Base-by-base conservation (phyloP, 2,113 vertebrate species). In the Willisornis vidua region DNA sequence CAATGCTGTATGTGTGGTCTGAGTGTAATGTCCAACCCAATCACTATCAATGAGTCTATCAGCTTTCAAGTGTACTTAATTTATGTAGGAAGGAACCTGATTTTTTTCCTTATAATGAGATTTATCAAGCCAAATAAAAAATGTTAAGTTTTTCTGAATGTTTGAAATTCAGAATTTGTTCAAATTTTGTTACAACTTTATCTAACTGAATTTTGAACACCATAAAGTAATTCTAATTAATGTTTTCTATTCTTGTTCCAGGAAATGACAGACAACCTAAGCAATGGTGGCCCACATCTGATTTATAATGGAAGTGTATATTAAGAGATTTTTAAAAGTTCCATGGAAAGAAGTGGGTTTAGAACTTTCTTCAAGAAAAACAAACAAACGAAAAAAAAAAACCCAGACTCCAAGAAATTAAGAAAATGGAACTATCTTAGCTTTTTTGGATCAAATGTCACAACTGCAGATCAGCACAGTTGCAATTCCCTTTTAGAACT, bases 231-330 rank as follows among this genome's bases (percentile, higher is more conserved):
- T 89, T 85, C 49, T 71, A 85, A 97, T 91, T 75, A 72, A n/a
- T 76, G 41, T 54, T 94, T 97, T 94, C 91, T 97, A 61, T 97
- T 97, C 96, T 97, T 96, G 63, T 97, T 97, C 88, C 98, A 99
- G 99, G 99, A 99, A 98, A 97, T 99, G 90, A 98, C 99, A 96
- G 99, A 99, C 98, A 99, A 98, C 97, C 97, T 99, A 94, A 99
- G 98, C 92, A 99, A 99, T 51, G 99, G 99, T 95, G 98, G 99
- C 79, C 98, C 99, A 89, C 99, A 99, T 94, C 98, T 99, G 95
- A 98, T 99, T 90, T 99, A 98, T 97, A 99, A 99, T 55, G 99
- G 99, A 97, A 98, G 97, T 96, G 91, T 98, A 71, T 98, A 97
- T 90, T 96, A 88, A 95, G 87, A 95, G 41, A 95, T 96, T 96